Evolutionary conservation across 1,140 invertebrate species (phyloP).

Genomic region (Drosophila rhopaloa): DNA sequence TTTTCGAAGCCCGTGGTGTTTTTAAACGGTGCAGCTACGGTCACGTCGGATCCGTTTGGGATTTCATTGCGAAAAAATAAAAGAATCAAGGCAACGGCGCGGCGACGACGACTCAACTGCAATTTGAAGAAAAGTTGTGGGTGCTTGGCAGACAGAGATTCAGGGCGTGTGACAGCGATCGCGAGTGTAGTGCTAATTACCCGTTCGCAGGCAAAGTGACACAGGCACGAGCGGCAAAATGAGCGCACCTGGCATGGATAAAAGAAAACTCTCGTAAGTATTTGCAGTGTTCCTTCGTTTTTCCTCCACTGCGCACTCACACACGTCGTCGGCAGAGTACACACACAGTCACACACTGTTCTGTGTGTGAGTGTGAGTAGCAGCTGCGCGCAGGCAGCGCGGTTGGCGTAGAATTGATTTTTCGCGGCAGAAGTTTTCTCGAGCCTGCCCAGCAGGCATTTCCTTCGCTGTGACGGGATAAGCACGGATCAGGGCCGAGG

Average conservation of each 20-base stretch:
- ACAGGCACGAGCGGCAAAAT: slow-evolving; percentile 60
- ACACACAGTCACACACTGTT: slow-evolving; percentile 26
- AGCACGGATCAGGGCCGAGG: slow-evolving; percentile 22
- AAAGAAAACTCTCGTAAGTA: slow-evolving; percentile 87
- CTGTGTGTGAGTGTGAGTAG: slow-evolving; percentile 40
- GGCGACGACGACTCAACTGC: slow-evolving; percentile 10
- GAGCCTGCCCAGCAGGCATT: slow-evolving; percentile 33
- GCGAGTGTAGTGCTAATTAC: slow-evolving; percentile 54
- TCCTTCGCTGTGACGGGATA: slow-evolving; percentile 50
- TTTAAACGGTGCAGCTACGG: too few relatives aligned
- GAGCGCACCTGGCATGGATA: slow-evolving; percentile 85
- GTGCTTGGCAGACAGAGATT: slow-evolving; percentile 37
- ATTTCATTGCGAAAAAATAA: slow-evolving; percentile 22
- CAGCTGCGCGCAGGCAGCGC: slow-evolving; percentile 76
- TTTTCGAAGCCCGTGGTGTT: too few relatives aligned
- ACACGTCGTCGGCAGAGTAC: slow-evolving; percentile 29
- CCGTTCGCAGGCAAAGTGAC: slow-evolving; percentile 48
- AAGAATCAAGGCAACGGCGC: slow-evolving; percentile 6
- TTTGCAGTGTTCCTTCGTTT: slow-evolving; percentile 47
- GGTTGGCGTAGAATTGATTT: slow-evolving; percentile 73
- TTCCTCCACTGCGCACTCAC: slow-evolving; percentile 55
- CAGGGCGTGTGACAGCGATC: slow-evolving; percentile 41
- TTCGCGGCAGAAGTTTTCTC: slow-evolving; percentile 59
- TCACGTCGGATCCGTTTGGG: too few relatives aligned
- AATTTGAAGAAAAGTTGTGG: slow-evolving; percentile 33